A percentile compares a stretch with the other conserved stretches of the same genome.
Evolutionary conservation across 2,888 invertebrate genomes (phyloP).

Genomic region (Rhagonycha fulva): DNA sequence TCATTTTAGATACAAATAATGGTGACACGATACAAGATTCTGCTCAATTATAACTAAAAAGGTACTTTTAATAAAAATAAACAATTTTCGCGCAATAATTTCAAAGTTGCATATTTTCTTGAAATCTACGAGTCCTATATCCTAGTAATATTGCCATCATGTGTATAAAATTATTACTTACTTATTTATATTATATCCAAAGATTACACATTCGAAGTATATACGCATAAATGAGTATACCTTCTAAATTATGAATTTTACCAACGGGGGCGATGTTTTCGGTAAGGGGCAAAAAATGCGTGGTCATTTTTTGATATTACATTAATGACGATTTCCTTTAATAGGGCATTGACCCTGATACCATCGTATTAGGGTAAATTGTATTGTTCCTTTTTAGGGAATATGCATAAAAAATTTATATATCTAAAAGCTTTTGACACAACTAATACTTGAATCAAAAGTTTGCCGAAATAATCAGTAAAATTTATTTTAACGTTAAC

Average conservation of each 20-base stretch:
- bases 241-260: too few species aligned
- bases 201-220: too few species aligned
- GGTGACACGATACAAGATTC: background rate
- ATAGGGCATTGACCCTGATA: constrained; percentile 3
- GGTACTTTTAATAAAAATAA: too few species aligned
- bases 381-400: background rate
- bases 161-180: background rate
- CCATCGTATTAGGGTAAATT: background rate
- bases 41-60: background rate
- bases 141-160: too few species aligned
- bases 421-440: too few species aligned
- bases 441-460: background rate
- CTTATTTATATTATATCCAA: background rate
- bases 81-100: too few species aligned
- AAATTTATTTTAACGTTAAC: too few species aligned
- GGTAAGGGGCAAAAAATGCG: background rate
- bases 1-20: background rate
- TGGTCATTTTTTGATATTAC: background rate
- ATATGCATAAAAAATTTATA: background rate
- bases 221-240: too few species aligned
- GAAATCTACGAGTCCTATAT: too few species aligned
- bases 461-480: too few species aligned
- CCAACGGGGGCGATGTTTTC: background rate
- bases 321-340: background rate
- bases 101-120: too few species aligned